Evolutionary conservation across 2,113 vertebrate genomes (phyloP), one percentile per base, ranked within the genome.

Genomic region (Oreochromis niloticus): DNA sequence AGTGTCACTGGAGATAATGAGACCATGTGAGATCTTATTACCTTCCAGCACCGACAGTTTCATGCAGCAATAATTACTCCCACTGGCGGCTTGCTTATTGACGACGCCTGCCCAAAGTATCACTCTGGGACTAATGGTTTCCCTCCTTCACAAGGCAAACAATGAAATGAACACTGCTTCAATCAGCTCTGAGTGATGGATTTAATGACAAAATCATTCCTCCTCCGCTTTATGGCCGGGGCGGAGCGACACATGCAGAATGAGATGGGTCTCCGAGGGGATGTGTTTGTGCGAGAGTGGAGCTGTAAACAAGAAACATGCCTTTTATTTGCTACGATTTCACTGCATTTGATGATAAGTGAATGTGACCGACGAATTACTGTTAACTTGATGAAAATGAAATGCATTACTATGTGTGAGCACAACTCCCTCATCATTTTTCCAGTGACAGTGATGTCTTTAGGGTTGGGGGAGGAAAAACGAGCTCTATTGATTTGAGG

Each of bases 1-100:
- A 87, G 89, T 90, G 92, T 94, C 88, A 89, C 32, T 87, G 87
- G 87, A 91, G 93, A 91, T 94, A 94, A 96, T 92, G 89, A 94
- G 94, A 90, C 94, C 87, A 90, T 91, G 83, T 93, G 94, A 94
- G 95, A 95, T 95, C 93, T 85, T 90, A 93, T 94, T 95, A 93
- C 92, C 93, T 93, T 92, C 88, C 89, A 68, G 88, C 91, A 71
- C 91, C 41, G 89, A 90, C 84, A 66, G 88, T 87, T 95, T 93
- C 93, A 88, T 88, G 90, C 90, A 27, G 88, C 75, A 93, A 91
- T 96, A 96, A 97, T 96, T 95, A 94, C 92, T 96, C 96, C 95
- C 95, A 93, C 87, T 57, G 94, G 94, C 89, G 79, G 78, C 92
- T 80, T 88, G 85, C 90, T 94, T 95, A 95, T 94, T 92, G 94